These are phyloP conservation scores for Phalacrocorax brasilianus DNA, from an alignment of 2,113 vertebrate species.

Conservation along the genomic window DNA sequence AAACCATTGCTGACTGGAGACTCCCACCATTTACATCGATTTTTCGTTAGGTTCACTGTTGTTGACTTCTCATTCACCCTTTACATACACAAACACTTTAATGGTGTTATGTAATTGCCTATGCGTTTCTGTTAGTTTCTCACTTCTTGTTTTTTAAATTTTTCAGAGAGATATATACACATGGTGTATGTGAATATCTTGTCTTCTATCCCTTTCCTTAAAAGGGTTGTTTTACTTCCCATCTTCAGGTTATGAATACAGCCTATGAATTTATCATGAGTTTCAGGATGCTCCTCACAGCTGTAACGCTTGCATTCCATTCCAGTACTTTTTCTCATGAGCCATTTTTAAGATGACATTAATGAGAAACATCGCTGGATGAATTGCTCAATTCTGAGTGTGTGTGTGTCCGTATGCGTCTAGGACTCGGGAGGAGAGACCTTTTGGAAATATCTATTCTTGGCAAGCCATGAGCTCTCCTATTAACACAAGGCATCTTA, in stretches of 20 bases:
- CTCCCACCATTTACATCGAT: neutral
- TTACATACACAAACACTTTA: neutral
- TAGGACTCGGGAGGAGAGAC: neutral
- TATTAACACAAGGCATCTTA: neutral
- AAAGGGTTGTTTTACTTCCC: constrained; percentile 7
- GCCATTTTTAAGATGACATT: constrained; percentile 28
- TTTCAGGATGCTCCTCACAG: neutral
- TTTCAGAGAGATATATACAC: constrained; percentile 33
- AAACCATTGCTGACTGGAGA: neutral
- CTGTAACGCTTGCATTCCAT: neutral
- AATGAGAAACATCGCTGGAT: constrained; percentile 24
- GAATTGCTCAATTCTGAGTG: constrained; percentile 33
- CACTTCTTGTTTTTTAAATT: constrained; percentile 19
- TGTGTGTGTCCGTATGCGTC: neutral
- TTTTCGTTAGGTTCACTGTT: neutral
- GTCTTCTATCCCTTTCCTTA: neutral
- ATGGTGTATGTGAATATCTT: neutral
- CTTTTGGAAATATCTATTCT: constrained; percentile 25
- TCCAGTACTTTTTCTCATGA: constrained; percentile 3
- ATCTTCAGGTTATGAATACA: neutral
- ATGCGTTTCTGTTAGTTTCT: constrained; percentile 14
- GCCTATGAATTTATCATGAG: neutral
- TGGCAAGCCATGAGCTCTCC: constrained; percentile 1
- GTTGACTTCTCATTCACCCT: neutral
- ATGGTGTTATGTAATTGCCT: neutral